A percentile compares a stretch with the other conserved stretches of the same genome.
Evolutionary conservation across 37 sponge, comb jelly and placozoan species (phyloP).

Genomic region (Halichondria panicea): DNA sequence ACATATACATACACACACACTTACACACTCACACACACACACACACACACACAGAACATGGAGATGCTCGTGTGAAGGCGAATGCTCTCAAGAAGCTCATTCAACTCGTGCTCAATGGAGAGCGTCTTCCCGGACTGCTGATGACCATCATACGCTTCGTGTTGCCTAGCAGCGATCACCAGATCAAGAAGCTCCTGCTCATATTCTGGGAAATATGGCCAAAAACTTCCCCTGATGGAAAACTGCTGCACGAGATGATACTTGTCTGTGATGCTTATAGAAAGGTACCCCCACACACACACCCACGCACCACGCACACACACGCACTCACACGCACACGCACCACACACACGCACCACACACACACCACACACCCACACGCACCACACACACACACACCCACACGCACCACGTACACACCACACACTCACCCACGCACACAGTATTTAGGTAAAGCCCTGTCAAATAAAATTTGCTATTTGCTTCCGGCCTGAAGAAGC

Average conservation of each 20-base stretch:
- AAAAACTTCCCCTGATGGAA: conserved; percentile 93
- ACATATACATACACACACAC: neutral
- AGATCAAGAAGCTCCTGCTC: conserved; percentile 95
- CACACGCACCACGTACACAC: too few species aligned
- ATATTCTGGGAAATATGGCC: conserved; percentile 98
- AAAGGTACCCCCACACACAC: conserved; percentile 66
- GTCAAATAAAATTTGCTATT: too few species aligned
- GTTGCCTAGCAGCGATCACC: conserved; percentile 91
- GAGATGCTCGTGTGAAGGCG: conserved; percentile 68
- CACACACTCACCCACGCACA: too few species aligned
- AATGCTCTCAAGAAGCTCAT: conserved; percentile 92
- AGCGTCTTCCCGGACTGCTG: conserved; percentile 88
- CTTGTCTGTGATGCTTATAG: conserved; percentile 97
- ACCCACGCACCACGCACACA: too few species aligned
- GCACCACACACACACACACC: too few species aligned
- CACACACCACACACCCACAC: too few species aligned
- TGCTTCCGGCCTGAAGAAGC: too few species aligned
- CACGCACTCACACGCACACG: too few species aligned
- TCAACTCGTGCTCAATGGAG: conserved; percentile 93
- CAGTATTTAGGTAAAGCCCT: too few species aligned
- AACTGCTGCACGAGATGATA: conserved; percentile 99
- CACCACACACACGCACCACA: too few species aligned
- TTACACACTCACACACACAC: neutral
- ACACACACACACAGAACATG: conserved; percentile 62
- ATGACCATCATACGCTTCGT: conserved; percentile 97